Conservation (phyloP, 2,888 invertebrate genomes). For the Acrocyrtus sp. region DNA sequence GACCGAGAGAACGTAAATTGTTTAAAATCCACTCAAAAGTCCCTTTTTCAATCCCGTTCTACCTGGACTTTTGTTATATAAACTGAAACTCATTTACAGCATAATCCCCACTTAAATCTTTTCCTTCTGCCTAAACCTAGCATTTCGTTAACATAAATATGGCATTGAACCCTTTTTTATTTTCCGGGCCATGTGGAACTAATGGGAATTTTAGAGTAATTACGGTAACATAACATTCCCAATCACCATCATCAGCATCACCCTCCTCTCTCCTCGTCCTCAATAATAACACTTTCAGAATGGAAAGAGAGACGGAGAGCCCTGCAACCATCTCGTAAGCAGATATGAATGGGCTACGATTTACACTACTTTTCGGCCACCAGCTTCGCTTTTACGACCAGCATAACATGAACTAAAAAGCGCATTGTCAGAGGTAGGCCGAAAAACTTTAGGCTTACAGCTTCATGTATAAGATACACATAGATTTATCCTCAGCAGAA, state of each 20-base stretch:
- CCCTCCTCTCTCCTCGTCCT: background rate
- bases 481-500: too few relatives aligned
- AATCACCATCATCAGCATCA: background rate
- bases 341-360: constrained; percentile 18
- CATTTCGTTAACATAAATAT: constrained; percentile 39
- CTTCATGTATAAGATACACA: too few relatives aligned
- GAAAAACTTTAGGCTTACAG: too few relatives aligned
- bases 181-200: constrained; percentile 45
- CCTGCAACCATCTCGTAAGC: background rate
- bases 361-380: too few relatives aligned
- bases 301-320: background rate
- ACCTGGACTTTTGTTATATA: constrained; percentile 1
- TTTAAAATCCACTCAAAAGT: too few relatives aligned
- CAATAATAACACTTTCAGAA: background rate
- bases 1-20: too few relatives aligned
- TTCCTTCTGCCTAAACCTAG: background rate
- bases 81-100: constrained; percentile 1
- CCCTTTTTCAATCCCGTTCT: background rate
- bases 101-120: background rate
- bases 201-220: constrained; percentile 51
- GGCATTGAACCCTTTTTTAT: constrained; percentile 30
- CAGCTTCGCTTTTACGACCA: too few relatives aligned
- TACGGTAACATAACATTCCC: constrained; percentile 44
- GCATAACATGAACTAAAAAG: too few relatives aligned
- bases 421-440: too few relatives aligned